Base-by-base conservation (phyloP, 1,140 invertebrate species). In the Sweltsa coloradensis region DNA sequence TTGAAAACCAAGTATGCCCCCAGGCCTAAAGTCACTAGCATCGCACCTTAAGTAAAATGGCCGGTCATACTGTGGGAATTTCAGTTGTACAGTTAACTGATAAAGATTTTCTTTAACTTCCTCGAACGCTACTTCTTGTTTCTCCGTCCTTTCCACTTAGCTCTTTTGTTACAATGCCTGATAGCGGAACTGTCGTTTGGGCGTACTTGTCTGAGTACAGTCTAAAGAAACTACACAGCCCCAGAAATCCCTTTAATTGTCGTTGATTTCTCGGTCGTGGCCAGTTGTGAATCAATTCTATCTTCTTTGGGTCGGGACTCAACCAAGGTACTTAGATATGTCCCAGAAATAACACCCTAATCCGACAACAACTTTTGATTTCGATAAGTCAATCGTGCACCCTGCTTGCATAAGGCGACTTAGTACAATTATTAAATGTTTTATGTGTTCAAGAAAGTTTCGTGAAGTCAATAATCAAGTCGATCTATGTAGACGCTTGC, bases 401-500 rank as follows among this genome's bases (percentile, higher is more conserved):
- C 52, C 49, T 9, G 53, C 41, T 23, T 51, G 13, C 13, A 16
- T 2, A 3, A 61, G 43, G 21, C 54, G 16, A 0, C 25, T 21
- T 1, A 60, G 44, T 34, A 57, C n/a, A 23, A 22, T 3, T 27
- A 51, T 27, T 0, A 60, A 25, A 26, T 57, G 50, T 4, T 53
- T 0, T 2, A 59, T 14, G 40, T 62, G 57, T 19, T 53, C 29
- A 11, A 56, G 45, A n/a, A 53, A 43, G 2, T 24, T n/a, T 1
- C 51, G 31, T 0, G 55, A 58, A n/a, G 55, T 45, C 2, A 52
- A 34, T 1, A 62, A n/a, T n/a, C 24, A 16, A 59, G 14, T 16
- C 56, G 54, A 41, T 62, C 57, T 0, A 60, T 50, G 21, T 56
- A 59, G 9, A 51, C 50, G n/a, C 1, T 57, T 51, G 0, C 51